These are phyloP conservation scores for Chaetodon trifasciatus DNA, from an alignment of 2,797 vertebrate species.

Conservation along the genomic window DNA sequence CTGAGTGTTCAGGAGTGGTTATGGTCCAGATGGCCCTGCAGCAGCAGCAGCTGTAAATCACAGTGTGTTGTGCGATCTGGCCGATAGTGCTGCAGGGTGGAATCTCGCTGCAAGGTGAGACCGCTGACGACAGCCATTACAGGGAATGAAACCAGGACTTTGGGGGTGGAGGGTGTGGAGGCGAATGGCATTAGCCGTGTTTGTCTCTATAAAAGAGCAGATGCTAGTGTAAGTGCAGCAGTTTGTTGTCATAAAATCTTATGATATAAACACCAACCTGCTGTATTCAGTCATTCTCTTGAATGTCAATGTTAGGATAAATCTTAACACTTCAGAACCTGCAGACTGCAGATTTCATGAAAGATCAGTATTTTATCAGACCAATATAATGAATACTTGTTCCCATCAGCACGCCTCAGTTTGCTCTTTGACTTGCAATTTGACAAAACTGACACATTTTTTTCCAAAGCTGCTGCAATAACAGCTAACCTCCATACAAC, in stretches of 20 bases:
- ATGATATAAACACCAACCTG: background rate
- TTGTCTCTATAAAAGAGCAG: conserved; percentile 46
- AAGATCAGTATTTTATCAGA: background rate
- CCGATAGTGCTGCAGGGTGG: conserved; percentile 66
- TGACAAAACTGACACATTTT: background rate
- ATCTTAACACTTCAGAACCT: background rate
- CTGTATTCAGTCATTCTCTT: background rate
- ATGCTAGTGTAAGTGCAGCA: conserved; percentile 37
- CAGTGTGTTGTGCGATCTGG: conserved; percentile 56
- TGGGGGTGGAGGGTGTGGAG: conserved; percentile 23
- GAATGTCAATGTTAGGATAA: background rate
- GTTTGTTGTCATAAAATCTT: conserved; percentile 6
- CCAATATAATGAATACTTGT: background rate
- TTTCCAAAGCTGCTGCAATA: background rate
- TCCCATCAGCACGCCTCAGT: background rate
- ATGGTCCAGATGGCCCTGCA: conserved; percentile 72
- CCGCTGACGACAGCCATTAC: conserved; percentile 67
- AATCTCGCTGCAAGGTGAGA: conserved; percentile 75
- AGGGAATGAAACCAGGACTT: conserved; percentile 57
- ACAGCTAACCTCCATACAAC: background rate
- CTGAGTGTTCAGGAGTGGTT: conserved; percentile 68
- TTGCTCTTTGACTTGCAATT: conserved; percentile 8
- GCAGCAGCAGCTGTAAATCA: conserved; percentile 81
- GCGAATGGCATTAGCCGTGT: conserved; percentile 44
- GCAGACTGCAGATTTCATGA: background rate